Base-by-base conservation (phyloP, 2,888 invertebrate genomes). In the Cepaea hortensis region DNA sequence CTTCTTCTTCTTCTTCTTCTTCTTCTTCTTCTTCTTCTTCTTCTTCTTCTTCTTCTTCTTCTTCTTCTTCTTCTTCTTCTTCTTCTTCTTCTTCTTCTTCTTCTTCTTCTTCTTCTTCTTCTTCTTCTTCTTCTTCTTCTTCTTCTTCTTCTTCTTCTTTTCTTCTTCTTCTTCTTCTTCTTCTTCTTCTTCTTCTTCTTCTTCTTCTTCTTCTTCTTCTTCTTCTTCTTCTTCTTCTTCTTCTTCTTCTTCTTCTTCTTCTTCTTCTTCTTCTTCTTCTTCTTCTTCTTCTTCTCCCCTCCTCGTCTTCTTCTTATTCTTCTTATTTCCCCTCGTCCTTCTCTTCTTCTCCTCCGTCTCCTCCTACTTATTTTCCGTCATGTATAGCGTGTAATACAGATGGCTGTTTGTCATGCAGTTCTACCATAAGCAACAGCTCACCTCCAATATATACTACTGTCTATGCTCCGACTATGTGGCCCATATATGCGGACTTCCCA, bases 1-100 rank as follows among this genome's bases (percentile, higher is more conserved):
- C 80, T 80, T 80, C 80, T 61, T 80, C 61, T 61, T 80, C 80
- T 80, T 80, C 80, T 80, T 80, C 80, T 61, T 80, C 80, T 80
- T 80, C 61, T 48, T 80, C 80, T 55, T 55, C 55, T 55, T 55
- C 55, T 55, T 55, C 55, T 55, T 55, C 55, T 55, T 55, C 55
- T 65, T 81, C 68, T 65, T 65, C 68, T 35, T 81, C 35, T 65
- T 65, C 35, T 81, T 65, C 81, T 81, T 65, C 35, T 81, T 18
- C 35, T 65, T 65, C 23, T 81, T 65, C 81, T 81, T 81, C 35
- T 65, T 81, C 81, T 65, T 81, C 81, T 65, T 81, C 65, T 35
- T 65, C 81, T 81, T 65, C 81, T 23, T 81, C 81, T 23, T 65
- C 35, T 55, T 35, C 68, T 81, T 65, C 68, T 35, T 81, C 35